phyloP scores from a whole-genome alignment of 2,888 invertebrate genomes.

The Liposcelis brunnea region DNA sequence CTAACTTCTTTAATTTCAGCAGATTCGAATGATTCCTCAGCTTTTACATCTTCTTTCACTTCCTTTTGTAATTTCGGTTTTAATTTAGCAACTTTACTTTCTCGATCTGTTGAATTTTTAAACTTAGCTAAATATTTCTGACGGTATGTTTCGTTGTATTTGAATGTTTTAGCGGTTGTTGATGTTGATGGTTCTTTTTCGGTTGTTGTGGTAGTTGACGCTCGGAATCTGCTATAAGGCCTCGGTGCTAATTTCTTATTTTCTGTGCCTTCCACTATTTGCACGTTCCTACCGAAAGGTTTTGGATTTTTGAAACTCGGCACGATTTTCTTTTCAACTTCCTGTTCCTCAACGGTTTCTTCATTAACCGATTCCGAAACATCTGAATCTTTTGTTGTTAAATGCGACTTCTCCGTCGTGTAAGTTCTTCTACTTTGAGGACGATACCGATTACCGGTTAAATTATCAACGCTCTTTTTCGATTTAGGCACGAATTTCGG shows the following conservation, averaged over 20 bases:
- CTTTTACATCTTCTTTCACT: background rate
- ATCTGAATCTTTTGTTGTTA: background rate
- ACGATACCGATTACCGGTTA: background rate
- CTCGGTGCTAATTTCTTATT: too few relatives aligned
- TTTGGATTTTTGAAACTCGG: too few relatives aligned
- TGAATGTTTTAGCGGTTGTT: background rate
- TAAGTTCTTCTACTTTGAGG: background rate
- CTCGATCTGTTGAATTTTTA: constrained; percentile 1
- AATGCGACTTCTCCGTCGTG: background rate
- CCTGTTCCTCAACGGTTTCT: constrained; percentile 1
- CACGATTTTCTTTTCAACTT: background rate
- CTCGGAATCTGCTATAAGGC: too few relatives aligned
- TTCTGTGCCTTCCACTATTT: too few relatives aligned
- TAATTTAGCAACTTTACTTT: background rate
- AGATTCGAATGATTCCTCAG: background rate
- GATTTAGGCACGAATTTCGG: background rate
- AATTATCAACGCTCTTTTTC: background rate
- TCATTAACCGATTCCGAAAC: constrained; percentile 3
- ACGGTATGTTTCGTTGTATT: background rate
- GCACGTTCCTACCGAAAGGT: too few relatives aligned
- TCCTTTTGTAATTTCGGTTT: constrained; percentile 5
- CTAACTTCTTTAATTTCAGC: background rate
- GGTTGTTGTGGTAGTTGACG: background rate
- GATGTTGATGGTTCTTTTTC: background rate
- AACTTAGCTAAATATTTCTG: background rate